Percentiles rank a stretch among this genome's conserved stretches.
Conservation (phyloP, 2,113 vertebrate genomes). For the Polyodon spathula region DNA sequence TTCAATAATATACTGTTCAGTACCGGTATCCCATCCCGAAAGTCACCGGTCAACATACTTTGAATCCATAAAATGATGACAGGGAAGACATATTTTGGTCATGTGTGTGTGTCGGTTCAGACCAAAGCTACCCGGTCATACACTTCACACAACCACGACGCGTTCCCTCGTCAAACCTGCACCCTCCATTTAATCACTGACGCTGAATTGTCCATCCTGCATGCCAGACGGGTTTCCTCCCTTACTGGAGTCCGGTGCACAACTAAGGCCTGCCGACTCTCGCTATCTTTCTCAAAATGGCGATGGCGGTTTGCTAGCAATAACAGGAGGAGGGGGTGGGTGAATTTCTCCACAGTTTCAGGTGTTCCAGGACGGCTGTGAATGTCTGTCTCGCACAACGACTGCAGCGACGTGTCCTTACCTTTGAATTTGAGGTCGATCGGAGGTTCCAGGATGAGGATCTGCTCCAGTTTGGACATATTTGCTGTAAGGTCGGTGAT, state of each 20-base stretch:
- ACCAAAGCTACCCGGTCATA: no score
- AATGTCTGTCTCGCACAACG: not conserved
- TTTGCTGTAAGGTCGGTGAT: constrained; percentile 54
- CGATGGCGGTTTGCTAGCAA: constrained; percentile 40
- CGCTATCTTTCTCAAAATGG: constrained; percentile 53
- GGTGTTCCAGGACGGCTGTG: constrained; percentile 2
- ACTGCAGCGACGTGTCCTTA: constrained; percentile 32
- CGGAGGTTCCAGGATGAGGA: constrained; percentile 81
- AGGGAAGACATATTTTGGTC: no score
- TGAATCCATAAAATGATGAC: no score
- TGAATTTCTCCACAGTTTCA: constrained; percentile 16
- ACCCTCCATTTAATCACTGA: no score
- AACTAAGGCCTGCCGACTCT: constrained; percentile 31
- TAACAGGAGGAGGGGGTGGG: constrained; percentile 32
- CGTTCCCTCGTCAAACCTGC: no score
- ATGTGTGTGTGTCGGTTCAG: no score
- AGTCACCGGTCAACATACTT: no score
- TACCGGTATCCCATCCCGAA: no score
- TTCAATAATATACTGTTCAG: no score
- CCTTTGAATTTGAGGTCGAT: constrained; percentile 91
- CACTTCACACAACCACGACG: no score
- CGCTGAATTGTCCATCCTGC: not conserved
- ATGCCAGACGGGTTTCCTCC: not conserved
- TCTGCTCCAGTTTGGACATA: constrained; percentile 89
- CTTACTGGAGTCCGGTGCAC: constrained; percentile 40